These are phyloP conservation scores for Lagocephalus sceleratus DNA, from an alignment of 2,797 vertebrate genomes.

Conservation along the genomic window DNA sequence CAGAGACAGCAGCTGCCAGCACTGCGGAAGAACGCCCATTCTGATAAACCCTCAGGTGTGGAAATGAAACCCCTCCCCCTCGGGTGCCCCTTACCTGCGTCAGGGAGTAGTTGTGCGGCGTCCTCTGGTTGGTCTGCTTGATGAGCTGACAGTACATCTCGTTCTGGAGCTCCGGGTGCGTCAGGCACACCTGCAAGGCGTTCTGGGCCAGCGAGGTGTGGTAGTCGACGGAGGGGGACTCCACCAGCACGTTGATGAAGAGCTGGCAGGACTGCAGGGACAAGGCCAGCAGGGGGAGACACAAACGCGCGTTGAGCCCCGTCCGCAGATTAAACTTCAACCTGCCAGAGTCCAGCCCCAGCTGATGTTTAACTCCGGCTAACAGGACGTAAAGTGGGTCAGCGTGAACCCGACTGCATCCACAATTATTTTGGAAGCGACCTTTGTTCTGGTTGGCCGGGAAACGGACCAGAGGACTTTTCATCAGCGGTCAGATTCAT, in stretches of 20 bases:
- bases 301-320: conserved; percentile 19
- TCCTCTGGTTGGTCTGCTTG: conserved; percentile 86
- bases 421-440: conserved; percentile 10
- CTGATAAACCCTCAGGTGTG: neutral
- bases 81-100: conserved; percentile 80
- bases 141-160: conserved; percentile 95
- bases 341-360: too few relatives aligned
- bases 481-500: conserved; percentile 42
- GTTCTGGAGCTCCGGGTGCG: conserved; percentile 91
- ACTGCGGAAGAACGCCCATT: conserved; percentile 64
- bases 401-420: conserved; percentile 1
- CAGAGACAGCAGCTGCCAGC: conserved; percentile 95
- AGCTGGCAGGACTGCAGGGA: conserved; percentile 88
- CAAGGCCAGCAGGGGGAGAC: conserved; percentile 53
- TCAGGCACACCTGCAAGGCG: conserved; percentile 91
- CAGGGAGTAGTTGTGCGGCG: conserved; percentile 84
- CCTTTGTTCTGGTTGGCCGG: conserved; percentile 11
- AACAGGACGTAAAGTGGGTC: conserved; percentile 1
- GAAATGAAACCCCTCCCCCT: neutral
- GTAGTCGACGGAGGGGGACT: conserved; percentile 91
- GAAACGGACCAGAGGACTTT: conserved; percentile 36
- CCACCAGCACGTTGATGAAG: conserved; percentile 94
- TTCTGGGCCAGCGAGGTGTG: conserved; percentile 94
- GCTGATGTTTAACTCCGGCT: neutral
- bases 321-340: too few relatives aligned